Percentiles rank a stretch among this genome's conserved stretches.
phyloP scores from a whole-genome alignment of 2,113 vertebrate genomes.

The Uropsilus gracilis region DNA sequence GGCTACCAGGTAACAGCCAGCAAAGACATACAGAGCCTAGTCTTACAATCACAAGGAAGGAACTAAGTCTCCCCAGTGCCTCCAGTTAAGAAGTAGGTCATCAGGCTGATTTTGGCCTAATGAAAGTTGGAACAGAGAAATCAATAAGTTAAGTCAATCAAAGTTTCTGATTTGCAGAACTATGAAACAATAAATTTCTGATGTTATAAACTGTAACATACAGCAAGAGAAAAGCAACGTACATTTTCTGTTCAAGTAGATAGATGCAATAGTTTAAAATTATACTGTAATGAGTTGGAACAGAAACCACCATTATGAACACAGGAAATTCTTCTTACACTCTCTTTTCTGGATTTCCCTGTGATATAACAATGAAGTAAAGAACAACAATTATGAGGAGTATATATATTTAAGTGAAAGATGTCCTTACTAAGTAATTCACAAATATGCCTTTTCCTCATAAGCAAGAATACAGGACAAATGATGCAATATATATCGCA shows the following conservation, averaged over 20 bases:
- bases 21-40: neutral
- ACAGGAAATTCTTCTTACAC: neutral
- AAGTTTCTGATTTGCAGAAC: constrained; percentile 5
- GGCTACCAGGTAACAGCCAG: neutral
- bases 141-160: neutral
- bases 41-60: neutral
- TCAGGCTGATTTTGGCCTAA: neutral
- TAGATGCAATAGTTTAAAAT: constrained; percentile 15
- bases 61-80: neutral
- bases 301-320: neutral
- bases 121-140: neutral
- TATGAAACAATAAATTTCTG: constrained; percentile 13
- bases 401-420: neutral
- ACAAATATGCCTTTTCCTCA: neutral
- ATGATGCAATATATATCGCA: neutral
- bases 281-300: neutral
- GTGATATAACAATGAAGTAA: neutral
- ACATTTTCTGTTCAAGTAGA: neutral
- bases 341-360: neutral
- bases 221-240: constrained; percentile 5
- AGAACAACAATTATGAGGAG: neutral
- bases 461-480: neutral
- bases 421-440: neutral
- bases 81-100: neutral
- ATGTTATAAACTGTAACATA: neutral